phyloP scores from a whole-genome alignment of 2,797 vertebrate genomes.

The Aphelocoma californica region DNA sequence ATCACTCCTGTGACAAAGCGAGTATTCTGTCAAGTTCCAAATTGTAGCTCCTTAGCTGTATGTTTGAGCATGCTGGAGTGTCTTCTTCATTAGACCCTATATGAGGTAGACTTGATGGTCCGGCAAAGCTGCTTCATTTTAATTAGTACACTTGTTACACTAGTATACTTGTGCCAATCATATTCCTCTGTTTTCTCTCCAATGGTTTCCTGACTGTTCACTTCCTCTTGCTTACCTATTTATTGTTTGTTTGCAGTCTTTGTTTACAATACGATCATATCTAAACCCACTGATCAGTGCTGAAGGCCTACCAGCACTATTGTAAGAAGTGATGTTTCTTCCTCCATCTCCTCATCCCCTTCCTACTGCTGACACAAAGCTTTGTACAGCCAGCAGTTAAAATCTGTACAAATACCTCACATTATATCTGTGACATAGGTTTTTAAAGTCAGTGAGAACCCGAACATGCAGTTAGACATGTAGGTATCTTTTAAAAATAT shows the following conservation, averaged over 20 bases:
- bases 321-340: background rate
- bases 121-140: background rate
- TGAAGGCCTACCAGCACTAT: background rate
- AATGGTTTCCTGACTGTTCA: background rate
- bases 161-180: background rate
- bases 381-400: background rate
- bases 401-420: background rate
- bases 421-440: background rate
- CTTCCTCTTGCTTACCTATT: background rate
- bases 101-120: background rate
- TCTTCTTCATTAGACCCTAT: background rate
- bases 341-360: background rate
- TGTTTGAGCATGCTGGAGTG: background rate
- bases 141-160: background rate
- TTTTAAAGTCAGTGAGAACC: background rate
- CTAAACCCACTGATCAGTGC: background rate
- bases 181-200: background rate
- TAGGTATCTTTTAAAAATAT: background rate
- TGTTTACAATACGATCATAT: background rate
- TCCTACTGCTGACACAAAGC: background rate
- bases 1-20: background rate
- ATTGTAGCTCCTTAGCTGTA: background rate
- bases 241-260: background rate
- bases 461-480: background rate
- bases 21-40: background rate